Conservation (phyloP, 2,888 invertebrate species). For the Neoaliturus tenellus region DNA sequence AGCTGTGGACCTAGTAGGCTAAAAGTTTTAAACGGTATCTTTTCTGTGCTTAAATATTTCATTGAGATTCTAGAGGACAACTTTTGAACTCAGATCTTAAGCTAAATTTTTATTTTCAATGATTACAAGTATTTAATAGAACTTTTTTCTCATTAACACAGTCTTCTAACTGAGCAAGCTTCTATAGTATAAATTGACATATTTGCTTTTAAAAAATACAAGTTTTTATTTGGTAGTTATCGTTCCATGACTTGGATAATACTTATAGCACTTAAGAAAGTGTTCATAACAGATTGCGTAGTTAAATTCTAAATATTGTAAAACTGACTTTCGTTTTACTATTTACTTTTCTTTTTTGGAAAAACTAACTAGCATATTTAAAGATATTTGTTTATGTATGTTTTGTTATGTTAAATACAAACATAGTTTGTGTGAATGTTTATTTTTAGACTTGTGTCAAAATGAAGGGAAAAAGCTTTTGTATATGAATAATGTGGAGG, state of each 20-base stretch:
- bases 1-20: neutral
- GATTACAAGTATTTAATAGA: neutral
- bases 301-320: constrained; percentile 33
- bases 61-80: neutral
- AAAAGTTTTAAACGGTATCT: neutral
- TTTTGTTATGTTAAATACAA: no score
- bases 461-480: no score
- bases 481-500: no score
- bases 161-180: neutral
- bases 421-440: no score
- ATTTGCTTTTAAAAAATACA: neutral
- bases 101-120: neutral
- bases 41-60: neutral
- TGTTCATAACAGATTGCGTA: constrained; percentile 18
- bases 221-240: neutral
- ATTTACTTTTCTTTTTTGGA: neutral
- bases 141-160: neutral
- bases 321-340: neutral
- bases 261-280: neutral
- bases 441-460: no score
- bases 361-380: neutral
- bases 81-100: neutral
- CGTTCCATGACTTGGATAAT: neutral
- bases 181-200: no score
- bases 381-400: no score